A percentile compares a stretch with the other conserved stretches of the same genome.
These are phyloP conservation scores for Clavelina lepadiformis DNA, from an alignment of 23 tunicate genomes.

Conservation along the genomic window DNA sequence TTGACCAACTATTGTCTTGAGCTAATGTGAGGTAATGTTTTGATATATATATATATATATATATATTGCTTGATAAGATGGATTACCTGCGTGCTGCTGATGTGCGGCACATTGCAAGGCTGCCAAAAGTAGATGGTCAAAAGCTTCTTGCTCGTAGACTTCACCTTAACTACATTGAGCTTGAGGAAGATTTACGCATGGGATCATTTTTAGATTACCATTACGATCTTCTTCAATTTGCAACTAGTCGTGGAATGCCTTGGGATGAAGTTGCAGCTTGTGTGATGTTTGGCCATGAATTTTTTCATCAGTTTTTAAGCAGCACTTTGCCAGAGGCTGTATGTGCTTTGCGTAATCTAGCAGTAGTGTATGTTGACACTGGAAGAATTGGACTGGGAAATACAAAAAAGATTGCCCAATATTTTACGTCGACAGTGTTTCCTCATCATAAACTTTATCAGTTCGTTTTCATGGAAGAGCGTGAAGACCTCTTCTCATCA, in stretches of 20 bases:
- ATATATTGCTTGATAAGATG: too few relatives aligned
- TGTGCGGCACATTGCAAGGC: slow-evolving; percentile 38
- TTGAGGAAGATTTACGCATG: slow-evolving; percentile 53
- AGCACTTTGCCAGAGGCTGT: slow-evolving; percentile 28
- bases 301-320: slow-evolving; percentile 26
- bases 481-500: slow-evolving; percentile 14
- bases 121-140: slow-evolving; percentile 58
- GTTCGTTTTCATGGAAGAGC: slow-evolving; percentile 59
- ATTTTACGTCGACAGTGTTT: slow-evolving; percentile 35
- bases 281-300: slow-evolving; percentile 39
- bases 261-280: slow-evolving; percentile 59
- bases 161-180: slow-evolving; percentile 21
- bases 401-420: slow-evolving; percentile 34
- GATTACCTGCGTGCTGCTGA: slow-evolving; percentile 11
- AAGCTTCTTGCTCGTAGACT: slow-evolving; percentile 35
- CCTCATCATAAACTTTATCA: slow-evolving; percentile 64
- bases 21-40: too few relatives aligned
- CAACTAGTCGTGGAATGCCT: slow-evolving; percentile 60
- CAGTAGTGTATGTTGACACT: slow-evolving; percentile 18
- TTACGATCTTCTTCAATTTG: slow-evolving; percentile 60
- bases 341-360: slow-evolving; percentile 12
- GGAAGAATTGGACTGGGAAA: slow-evolving; percentile 26
- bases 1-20: too few relatives aligned
- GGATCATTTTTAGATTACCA: slow-evolving; percentile 68
- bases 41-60: too few relatives aligned